Evolutionary conservation across 2,888 invertebrate genomes (phyloP), one percentile per base, ranked within the genome.

Genomic region (Euproctis similis): DNA sequence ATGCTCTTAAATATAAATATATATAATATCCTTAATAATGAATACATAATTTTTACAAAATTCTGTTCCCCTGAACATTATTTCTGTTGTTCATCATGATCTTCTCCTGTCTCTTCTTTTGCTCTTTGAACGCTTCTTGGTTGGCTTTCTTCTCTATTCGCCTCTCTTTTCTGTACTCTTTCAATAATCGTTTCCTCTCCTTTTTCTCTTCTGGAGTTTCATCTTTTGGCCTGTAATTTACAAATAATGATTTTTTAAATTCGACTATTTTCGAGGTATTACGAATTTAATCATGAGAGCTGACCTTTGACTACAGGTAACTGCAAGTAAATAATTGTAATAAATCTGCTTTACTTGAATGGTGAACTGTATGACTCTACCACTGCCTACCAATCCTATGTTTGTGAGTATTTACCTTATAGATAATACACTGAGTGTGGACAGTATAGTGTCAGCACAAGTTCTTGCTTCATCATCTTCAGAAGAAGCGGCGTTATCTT

Each of bases 61-160:
- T 90, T 63, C 81, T 87, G 55, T 89, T 91, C 28, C 92, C 92
- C 60, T 92, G 92, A 37, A 92, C 76, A 62, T 92, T 92, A 56
- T 88, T 88, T 60, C 80, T 89, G 53, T 92, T 92, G 65, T 95
- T 94, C 39, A 93, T 68, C 54, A 89, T 75, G 25, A 93, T 90
- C 65, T 93, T 93, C 58, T 90, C 90, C 59, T 94, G 93, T 2
- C 90, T 80, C 54, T 93, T 92, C 74, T 92, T 91, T 58, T 95
- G 95, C 48, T 94, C 92, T 59, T 92, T 95, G 62, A 96, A 96
- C 0, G 93, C 94, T 17, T 88, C 84, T 7, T 87, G 86, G 59
- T 95, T 96, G 0, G 90, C 89, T 64, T 95, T 96, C 72, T 90
- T 91, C 63, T 96, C 96, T 28, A 89, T 59, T 60, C 95, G 86